Evolutionary conservation across 2,113 vertebrate species (phyloP), one percentile per base, ranked within the genome.

Genomic region (Lutjanus erythropterus): DNA sequence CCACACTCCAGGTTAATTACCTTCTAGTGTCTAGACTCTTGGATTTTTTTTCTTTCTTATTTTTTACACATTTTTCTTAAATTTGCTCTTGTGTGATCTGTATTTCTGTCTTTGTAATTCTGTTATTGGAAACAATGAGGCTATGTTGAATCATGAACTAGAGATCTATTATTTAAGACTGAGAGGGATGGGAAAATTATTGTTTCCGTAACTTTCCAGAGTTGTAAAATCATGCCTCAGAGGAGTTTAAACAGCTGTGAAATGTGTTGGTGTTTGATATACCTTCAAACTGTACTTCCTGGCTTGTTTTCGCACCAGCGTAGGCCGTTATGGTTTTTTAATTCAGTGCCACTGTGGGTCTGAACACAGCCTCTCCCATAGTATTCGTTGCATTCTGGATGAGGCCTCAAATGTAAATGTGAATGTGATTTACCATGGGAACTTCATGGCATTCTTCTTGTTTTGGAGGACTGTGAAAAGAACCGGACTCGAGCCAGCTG

Each of bases 381-480:
- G 65, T 58, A 68, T 67, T 12, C 1, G n/a, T 50, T 64, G 75
- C 70, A 56, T 85, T 64, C 79, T 78, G 52, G 80, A 74, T 35
- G 79, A 79, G 84, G 79, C 79, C 75, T 84, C n/a, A 75, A 70
- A 91, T 89, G 86, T 88, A 85, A 92, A 92, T 87, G 86, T 18
- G 84, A 89, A 80, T 80, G 88, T 89, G 89, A 92, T 92, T 93
- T 93, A 91, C 89, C 88, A 86, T 92, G 87, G 89, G 91, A 93
- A 92, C 92, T 88, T 79, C 21, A 52, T 73, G 76, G 85, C 85
- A 90, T 88, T 91, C 90, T 88, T 80, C 84, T 86, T 61, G 82
- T 89, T 89, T 90, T 85, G 79, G 81, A 87, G 53, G 70, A 71
- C 62, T 49, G 80, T 86, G 88, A 93, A 92, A 89, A 76, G 84